Base-by-base conservation (phyloP, 2,888 invertebrate species). In the Elgonia sp. region DNA sequence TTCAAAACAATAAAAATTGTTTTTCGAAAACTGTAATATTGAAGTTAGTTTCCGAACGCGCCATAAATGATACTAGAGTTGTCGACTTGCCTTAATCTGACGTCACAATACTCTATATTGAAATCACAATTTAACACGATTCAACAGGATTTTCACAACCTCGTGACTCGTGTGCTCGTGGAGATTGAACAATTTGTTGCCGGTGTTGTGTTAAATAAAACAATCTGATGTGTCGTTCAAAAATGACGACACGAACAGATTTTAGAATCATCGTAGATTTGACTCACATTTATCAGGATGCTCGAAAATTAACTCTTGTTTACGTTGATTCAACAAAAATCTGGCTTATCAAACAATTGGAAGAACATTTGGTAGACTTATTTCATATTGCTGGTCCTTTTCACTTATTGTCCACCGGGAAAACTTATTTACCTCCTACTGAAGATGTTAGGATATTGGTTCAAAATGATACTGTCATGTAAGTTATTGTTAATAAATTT, bases 311-410 rank as follows among this genome's bases (percentile, higher is more conserved):
- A 29, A 93, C 93, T 85, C 93, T 93, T 88, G 87, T 94, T 8
- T 94, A 91, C 63, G 85, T 94, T 6, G 93, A 94, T n/a, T 89
- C 91, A 2, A 86, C 90, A 0, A 93, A 91, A 75, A 91, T 93
- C 69, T 89, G 89, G 37, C 85, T 89, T 6, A 90, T 95, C 18
- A 79, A 87, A 37, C 93, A 94, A 39, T 80, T 95, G 2, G 91
- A 93, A 63, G 87, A 92, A 7, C 94, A 94, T 67, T 92, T 95
- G 42, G 84, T 86, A 8, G 90, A 92, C 16, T 67, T 94, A 8
- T 95, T 95, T 72, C 79, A 88, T 12, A 92, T 95, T n/a, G 57
- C 86, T n/a, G 92, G 93, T 82, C 93, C 93, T 1, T 94, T 94
- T 88, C 93, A 95, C 79, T 90, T 95, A 18, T 76, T 93, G 20